phyloP scores from a whole-genome alignment of 2,888 invertebrate species.

The Amphipoea lucens region DNA sequence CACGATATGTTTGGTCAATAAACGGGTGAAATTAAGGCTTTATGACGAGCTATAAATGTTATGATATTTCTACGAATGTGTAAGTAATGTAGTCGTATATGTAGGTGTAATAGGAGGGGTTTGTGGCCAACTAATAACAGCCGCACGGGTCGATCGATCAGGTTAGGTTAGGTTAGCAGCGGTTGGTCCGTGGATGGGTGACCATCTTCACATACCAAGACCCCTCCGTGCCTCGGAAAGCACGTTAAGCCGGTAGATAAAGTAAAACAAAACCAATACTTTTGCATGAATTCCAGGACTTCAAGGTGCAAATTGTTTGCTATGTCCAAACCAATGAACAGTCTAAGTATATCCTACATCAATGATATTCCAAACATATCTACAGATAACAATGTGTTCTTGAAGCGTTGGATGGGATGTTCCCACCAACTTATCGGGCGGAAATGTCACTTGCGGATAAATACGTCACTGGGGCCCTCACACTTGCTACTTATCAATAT shows the following conservation, averaged over 20 bases:
- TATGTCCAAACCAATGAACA: constrained; percentile 3
- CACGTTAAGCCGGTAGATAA: background rate
- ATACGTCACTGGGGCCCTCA: constrained; percentile 77
- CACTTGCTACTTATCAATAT: constrained; percentile 73
- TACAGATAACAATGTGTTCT: constrained; percentile 32
- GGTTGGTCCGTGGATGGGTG: too few species aligned
- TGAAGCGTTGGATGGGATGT: constrained; percentile 28
- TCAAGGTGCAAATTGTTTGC: constrained; percentile 5
- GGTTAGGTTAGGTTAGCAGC: too few species aligned
- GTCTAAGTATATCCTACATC: background rate
- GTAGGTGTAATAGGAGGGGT: background rate
- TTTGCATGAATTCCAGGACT: background rate
- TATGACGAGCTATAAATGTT: constrained; percentile 23
- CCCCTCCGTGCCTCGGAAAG: too few species aligned
- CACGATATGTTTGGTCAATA: constrained; percentile 55
- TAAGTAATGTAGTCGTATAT: background rate
- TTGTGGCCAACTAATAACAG: too few species aligned
- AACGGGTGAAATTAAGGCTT: constrained; percentile 41
- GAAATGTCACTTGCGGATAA: constrained; percentile 85
- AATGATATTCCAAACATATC: background rate
- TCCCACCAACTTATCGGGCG: constrained; percentile 80
- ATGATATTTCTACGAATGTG: constrained; percentile 26
- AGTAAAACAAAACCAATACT: background rate
- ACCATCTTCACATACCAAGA: too few species aligned
- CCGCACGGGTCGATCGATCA: too few species aligned